These are phyloP conservation scores for Chamaea fasciata DNA, from an alignment of 2,113 vertebrate species.

Conservation along the genomic window DNA sequence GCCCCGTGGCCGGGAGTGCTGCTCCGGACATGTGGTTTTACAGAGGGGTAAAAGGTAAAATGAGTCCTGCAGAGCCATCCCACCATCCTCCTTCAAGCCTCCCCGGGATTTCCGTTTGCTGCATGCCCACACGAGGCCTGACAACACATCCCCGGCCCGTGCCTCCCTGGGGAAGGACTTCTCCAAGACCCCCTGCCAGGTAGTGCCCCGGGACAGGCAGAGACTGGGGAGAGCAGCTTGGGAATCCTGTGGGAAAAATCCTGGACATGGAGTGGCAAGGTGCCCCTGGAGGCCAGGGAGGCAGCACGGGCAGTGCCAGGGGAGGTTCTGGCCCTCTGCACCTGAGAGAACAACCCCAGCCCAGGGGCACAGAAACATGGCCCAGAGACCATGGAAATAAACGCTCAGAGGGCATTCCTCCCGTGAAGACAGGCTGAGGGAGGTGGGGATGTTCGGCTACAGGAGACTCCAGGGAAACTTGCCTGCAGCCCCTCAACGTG, in stretches of 20 bases:
- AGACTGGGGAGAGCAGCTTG: accelerated
- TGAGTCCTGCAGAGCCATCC: background rate
- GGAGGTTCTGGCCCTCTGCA: background rate
- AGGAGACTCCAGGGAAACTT: background rate
- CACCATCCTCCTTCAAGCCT: background rate
- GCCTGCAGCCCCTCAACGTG: accelerated
- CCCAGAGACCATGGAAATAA: background rate
- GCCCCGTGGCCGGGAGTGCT: background rate
- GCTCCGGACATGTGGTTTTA: background rate
- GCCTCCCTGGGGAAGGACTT: background rate
- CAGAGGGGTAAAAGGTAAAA: background rate
- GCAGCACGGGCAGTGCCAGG: background rate
- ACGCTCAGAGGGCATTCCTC: background rate
- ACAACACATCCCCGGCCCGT: background rate
- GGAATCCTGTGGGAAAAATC: accelerated
- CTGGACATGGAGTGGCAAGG: accelerated
- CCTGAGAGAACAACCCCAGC: background rate
- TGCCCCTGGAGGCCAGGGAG: background rate
- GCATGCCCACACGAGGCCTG: background rate
- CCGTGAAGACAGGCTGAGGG: background rate
- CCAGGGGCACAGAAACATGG: background rate
- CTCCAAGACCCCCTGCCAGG: background rate
- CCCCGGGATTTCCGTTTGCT: background rate
- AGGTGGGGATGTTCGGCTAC: background rate
- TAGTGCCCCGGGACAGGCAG: background rate